A percentile compares a stretch with the other conserved stretches of the same genome.
Evolutionary conservation across 1,140 invertebrate species (phyloP).

Genomic region (Melitaea cinxia): DNA sequence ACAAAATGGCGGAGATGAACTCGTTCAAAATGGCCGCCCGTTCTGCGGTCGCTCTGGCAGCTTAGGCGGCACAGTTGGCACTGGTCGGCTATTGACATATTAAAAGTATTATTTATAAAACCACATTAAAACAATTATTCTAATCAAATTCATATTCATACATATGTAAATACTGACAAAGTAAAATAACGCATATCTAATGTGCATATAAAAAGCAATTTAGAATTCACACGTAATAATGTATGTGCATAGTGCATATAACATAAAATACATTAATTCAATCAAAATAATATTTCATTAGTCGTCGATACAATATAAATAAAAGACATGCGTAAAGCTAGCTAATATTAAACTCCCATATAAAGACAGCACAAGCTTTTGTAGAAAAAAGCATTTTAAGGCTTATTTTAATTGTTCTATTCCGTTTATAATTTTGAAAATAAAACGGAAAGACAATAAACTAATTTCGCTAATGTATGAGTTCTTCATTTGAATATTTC

Average conservation of each 20-base stretch:
- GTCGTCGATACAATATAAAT: background rate
- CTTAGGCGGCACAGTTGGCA: conserved; percentile 75
- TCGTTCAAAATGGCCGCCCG: conserved; percentile 76
- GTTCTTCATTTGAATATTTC: no score
- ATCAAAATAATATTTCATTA: background rate
- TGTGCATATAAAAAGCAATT: conserved; percentile 8
- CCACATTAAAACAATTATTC: conserved; percentile 24
- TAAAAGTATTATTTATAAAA: conserved; percentile 38
- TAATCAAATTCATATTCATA: background rate
- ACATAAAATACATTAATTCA: no score
- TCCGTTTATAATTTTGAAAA: no score
- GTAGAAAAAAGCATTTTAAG: background rate
- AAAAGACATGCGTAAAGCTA: background rate
- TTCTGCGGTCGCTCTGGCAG: conserved; percentile 80
- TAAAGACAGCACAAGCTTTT: background rate
- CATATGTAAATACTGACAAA: background rate
- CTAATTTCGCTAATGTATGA: no score
- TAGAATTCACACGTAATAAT: background rate
- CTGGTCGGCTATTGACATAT: conserved; percentile 68
- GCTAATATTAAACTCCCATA: background rate
- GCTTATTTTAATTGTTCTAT: no score
- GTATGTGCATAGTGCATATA: background rate
- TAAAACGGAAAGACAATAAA: no score
- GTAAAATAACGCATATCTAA: background rate
- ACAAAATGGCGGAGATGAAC: conserved; percentile 62